Conservation (phyloP, 2,888 invertebrate genomes). For the Latheticus oryzae region DNA sequence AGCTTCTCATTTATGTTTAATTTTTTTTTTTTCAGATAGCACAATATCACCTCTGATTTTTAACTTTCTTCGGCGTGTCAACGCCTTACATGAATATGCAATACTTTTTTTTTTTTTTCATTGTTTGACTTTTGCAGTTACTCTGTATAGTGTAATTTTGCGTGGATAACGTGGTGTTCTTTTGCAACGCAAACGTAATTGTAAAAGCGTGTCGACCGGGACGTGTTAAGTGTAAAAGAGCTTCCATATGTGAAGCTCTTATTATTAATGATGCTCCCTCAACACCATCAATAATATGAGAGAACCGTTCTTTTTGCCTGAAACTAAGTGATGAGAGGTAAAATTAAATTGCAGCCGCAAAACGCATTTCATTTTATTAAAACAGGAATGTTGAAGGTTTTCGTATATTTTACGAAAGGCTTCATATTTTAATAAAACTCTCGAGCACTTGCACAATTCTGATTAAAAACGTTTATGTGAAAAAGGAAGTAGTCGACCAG, state of each 20-base stretch:
- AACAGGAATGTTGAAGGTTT: conserved; percentile 45
- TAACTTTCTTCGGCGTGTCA: no score
- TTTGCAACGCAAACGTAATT: conserved; percentile 38
- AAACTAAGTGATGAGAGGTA: conserved; percentile 47
- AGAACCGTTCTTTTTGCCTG: conserved; percentile 44
- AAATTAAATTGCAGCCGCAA: conserved; percentile 50
- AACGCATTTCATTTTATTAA: conserved; percentile 50
- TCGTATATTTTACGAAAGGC: conserved; percentile 43
- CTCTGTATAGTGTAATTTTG: no score
- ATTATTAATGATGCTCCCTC: conserved; percentile 48
- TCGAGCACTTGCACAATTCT: conserved; percentile 29
- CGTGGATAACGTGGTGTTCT: conserved; percentile 33
- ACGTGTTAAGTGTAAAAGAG: conserved; percentile 42
- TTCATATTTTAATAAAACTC: conserved; percentile 37
- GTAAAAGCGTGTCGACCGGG: conserved; percentile 42
- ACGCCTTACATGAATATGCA: no score
- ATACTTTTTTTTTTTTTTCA: no score
- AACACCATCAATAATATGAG: conserved; percentile 47
- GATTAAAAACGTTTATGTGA: conserved; percentile 38
- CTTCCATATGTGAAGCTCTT: conserved; percentile 46
- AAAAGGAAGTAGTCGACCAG: conserved; percentile 32
- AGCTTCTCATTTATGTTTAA: no score
- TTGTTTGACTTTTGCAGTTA: no score
- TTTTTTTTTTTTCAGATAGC: no score
- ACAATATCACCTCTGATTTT: no score